Evolutionary conservation across 1,140 invertebrate species (phyloP), one percentile per base, ranked within the genome.

Genomic region (Riptortus pedestris): DNA sequence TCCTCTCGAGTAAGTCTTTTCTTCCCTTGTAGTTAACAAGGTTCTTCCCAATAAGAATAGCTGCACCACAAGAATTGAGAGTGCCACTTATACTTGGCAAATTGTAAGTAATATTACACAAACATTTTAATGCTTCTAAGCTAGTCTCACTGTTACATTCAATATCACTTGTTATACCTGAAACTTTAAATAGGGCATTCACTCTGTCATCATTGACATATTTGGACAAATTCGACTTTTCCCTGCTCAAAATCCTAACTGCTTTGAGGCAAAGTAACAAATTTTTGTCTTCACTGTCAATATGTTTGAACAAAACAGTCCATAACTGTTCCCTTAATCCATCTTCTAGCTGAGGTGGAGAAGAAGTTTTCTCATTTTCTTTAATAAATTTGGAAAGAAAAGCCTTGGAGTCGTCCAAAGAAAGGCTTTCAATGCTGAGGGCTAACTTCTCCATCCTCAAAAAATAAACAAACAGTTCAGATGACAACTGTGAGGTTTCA

Each of bases 61-160:
- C 26, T 12, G 24, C 51, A 24, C 12, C 51, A 55, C 22, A 26
- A 2, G 18, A 24, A 55, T 55, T 20, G 16, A 55, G 24, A 24
- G 26, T 24, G 16, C 26, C 51, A 55, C 18, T 24, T 0, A 85
- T 83, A 51, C 80, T 80, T 55, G 74, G 71, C 76, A 87, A 90
- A 72, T 95, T 91, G 72, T 83, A 95, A 52, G 93, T 78, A 48
- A 96, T 75, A 76, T 97, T 97, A 71, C 89, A 94, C 2, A 96
- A 73, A 72, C 91, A 86, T 76, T 96, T 97, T 52, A 91, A 74
- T 0, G 89, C 85, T 75, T 95, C 92, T 7, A 88, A 71, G 12
- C 80, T 38, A 67, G 33, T 47, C 68, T 71, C 18, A 63, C 67
- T 22, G 52, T 67, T 24, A 55, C 63, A 20, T 71, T 65, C 20